Evolutionary conservation across 1,140 invertebrate genomes (phyloP), one percentile per base, ranked within the genome.

Genomic region (Eumaeus atala): DNA sequence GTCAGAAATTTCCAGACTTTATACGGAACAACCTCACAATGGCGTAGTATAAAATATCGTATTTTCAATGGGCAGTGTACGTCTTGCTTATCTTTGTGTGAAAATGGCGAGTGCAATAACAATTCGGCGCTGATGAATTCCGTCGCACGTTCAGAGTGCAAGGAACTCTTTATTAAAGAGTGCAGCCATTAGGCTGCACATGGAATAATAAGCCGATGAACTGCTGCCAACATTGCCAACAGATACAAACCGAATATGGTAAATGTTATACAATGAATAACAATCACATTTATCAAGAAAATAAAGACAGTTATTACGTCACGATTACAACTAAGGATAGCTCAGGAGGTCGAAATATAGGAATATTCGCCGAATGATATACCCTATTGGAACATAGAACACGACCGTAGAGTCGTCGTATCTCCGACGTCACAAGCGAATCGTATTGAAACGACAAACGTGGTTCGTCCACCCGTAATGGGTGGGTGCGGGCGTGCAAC

Each of bases 251-350:
- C 0, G 92, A 93, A 78, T 91, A 90, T 59, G 92, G 92, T 0
- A 56, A 86, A 12, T 93, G 92, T 74, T 93, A 81, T 76, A 87
- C 91, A 10, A 84, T 93, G 35, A 93, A 93, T 75, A 92, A 91
- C 6, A 79, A 90, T 33, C 89, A 92, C 66, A 87, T 89, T 9
- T 44, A 34, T 12, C 77, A 51, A 74, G 84, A 72, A 48, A 69
- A 76, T 17, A 59, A 60, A 54, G 44, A 52, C 54, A 55, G 60
- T 21, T 72, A 66, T 56, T 64, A 69, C 35, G 65, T 75, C 28
- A 0, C 67, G 80, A 49, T 62, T 92, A 2, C 77, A 85, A 64
- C 83, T 92, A 53, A 71, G 83, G 54, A 66, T 89, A 1, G 77
- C 84, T 1, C 89, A 91, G 50, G 90, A 91, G 74, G 88, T 90